Conservation (phyloP, 2,797 vertebrate genomes). For the Halcyon smyrnensis region DNA sequence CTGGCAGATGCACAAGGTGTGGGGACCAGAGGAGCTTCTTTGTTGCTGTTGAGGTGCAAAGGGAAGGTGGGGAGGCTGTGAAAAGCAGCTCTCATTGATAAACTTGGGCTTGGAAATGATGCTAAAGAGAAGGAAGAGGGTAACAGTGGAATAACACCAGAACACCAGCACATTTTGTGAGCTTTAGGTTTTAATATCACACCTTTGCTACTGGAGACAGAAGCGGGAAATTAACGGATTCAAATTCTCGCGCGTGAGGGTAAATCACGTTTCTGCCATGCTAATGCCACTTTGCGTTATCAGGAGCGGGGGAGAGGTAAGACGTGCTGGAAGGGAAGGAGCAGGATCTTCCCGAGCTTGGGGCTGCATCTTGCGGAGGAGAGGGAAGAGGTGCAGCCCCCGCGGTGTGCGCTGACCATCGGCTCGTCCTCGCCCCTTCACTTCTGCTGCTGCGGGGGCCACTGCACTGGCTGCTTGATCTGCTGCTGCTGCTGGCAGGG, state of each 20-base stretch:
- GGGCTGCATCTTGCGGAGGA: not conserved
- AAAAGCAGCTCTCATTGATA: not conserved
- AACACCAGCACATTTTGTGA: not conserved
- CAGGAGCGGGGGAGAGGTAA: not conserved
- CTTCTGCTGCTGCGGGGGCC: conserved; percentile 62
- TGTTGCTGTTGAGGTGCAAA: rapidly evolving
- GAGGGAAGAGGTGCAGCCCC: not conserved
- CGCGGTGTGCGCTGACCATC: rapidly evolving
- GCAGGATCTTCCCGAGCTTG: not conserved
- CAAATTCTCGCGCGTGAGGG: not conserved
- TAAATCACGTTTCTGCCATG: not conserved
- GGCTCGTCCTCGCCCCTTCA: not conserved
- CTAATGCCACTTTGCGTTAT: not conserved
- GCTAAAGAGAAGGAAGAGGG: not conserved
- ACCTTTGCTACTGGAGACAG: not conserved
- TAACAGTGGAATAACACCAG: not conserved
- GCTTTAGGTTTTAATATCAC: conserved; percentile 50
- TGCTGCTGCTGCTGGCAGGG: conserved; percentile 67
- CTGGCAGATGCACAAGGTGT: not conserved
- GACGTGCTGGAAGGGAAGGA: not conserved
- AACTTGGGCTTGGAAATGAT: not conserved
- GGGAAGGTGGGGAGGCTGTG: not conserved
- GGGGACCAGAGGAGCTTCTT: not conserved
- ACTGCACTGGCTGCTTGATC: conserved; percentile 56
- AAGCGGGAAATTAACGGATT: not conserved